Percentiles rank a stretch among this genome's conserved stretches.
Conservation (phyloP, 2,113 vertebrate species). For the Theristicus caerulescens region DNA sequence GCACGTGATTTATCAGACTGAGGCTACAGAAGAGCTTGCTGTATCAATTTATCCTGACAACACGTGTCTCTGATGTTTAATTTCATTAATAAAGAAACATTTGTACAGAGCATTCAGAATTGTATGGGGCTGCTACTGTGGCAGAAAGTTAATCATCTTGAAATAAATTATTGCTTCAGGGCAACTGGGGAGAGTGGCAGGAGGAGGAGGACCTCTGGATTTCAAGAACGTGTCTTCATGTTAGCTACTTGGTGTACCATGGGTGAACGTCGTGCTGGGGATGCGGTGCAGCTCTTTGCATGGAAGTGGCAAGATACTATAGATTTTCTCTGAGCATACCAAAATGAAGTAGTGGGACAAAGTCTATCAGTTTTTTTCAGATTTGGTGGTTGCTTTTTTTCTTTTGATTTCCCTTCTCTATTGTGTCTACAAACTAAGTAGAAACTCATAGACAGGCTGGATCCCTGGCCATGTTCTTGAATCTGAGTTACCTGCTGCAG, state of each 20-base stretch:
- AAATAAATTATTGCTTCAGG: neutral
- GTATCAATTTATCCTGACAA: neutral
- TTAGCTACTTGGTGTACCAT: rapidly evolving
- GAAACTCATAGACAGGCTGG: neutral
- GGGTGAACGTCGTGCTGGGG: rapidly evolving
- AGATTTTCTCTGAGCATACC: rapidly evolving
- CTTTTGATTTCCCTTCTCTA: rapidly evolving
- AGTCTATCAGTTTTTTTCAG: rapidly evolving
- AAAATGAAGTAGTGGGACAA: rapidly evolving
- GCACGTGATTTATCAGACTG: neutral
- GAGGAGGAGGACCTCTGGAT: neutral
- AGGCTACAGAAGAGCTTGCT: neutral
- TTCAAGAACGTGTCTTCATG: rapidly evolving
- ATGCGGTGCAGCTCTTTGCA: neutral
- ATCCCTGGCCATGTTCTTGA: too few relatives aligned
- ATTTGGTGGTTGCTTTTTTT: neutral
- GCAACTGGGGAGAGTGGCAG: neutral
- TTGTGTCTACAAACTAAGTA: rapidly evolving
- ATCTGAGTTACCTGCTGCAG: neutral
- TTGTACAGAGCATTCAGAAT: neutral
- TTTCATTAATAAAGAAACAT: neutral
- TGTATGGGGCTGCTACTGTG: neutral
- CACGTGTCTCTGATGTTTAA: neutral
- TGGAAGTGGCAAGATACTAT: rapidly evolving
- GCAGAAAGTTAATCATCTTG: neutral